Base-by-base conservation (phyloP, 2,888 invertebrate genomes). In the Sarcophaga carnaria region DNA sequence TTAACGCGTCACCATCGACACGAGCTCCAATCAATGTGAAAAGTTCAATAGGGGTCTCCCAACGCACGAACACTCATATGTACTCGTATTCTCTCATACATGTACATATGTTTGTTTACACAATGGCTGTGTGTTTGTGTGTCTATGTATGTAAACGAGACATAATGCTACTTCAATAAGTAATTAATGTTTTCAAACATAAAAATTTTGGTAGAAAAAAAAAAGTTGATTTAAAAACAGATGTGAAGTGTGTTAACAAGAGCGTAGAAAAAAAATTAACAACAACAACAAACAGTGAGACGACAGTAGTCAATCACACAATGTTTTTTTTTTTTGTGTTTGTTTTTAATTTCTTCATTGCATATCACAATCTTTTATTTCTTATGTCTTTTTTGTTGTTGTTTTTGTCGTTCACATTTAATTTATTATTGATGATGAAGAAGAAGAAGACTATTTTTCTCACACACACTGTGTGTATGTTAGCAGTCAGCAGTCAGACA, bases 401-500 rank as follows among this genome's bases (percentile, higher is more conserved):
- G 4, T 49, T 11, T 49, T 49, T 49, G 11, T 11, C 14, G 54
- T 54, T 17, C 54, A 54, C 54, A 54, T 54, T 54, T 54, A 54
- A 54, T 54, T 54, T 54, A 54, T 54, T 54, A 54, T 54, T 54
- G 54, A 37, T 37, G 54, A 12, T 14, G 54, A 54, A 54, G 17
- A 54, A 12, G 17, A 14, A 17, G 17, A 2, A 54, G 17, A 12
- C 54, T 17, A 17, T 17, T 17, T 54, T 37, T 37, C 8, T 37
- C 37, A 54, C 54, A 54, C 54, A 54, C 54, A 17, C 17, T 54
- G 12, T 54, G 54, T 54, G 12, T 17, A 14, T 54, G 83, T 76
- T 62, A 37, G 37, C 37, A 27, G 27, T 79, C 76, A 78, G 63
- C 72, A 72, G 72, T 80, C 76, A 72, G 83, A 86, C 83, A 77